phyloP scores from a whole-genome alignment of 2,797 vertebrate genomes.

The Anas flavirostris region DNA sequence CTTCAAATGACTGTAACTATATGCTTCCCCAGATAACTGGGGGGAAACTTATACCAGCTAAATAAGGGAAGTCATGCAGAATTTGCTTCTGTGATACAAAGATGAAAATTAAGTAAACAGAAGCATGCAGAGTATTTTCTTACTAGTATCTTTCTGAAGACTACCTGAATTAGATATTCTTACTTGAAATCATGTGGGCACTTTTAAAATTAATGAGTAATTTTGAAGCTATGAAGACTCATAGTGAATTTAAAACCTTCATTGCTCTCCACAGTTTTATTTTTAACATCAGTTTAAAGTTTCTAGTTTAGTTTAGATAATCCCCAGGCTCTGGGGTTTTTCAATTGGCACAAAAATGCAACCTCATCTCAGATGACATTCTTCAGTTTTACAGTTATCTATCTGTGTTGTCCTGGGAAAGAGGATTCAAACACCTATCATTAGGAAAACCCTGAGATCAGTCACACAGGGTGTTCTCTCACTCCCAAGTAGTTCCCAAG shows the following conservation, averaged over 20 bases:
- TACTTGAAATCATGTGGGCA: not conserved
- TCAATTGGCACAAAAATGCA: not conserved
- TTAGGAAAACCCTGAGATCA: not conserved
- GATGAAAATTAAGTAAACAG: not conserved
- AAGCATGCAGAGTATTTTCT: not conserved
- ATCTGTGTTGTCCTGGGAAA: not conserved
- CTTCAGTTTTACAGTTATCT: not conserved
- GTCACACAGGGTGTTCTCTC: rapidly evolving
- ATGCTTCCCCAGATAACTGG: not conserved
- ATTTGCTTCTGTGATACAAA: not conserved
- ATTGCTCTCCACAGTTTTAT: not conserved
- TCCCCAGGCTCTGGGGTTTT: not conserved
- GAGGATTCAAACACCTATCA: not conserved
- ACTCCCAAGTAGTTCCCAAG: not conserved
- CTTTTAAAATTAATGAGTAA: not conserved
- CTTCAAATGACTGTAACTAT: not conserved
- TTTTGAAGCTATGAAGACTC: not conserved
- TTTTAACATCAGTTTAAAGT: not conserved
- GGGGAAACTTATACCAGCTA: not conserved
- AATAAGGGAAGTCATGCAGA: not conserved
- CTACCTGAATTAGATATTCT: not conserved
- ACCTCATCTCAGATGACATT: not conserved
- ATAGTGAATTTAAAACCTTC: not conserved
- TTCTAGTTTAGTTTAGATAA: not conserved
- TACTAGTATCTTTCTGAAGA: not conserved